Conservation (phyloP, 2,797 vertebrate species). For the Scomberomorus guttatus region DNA sequence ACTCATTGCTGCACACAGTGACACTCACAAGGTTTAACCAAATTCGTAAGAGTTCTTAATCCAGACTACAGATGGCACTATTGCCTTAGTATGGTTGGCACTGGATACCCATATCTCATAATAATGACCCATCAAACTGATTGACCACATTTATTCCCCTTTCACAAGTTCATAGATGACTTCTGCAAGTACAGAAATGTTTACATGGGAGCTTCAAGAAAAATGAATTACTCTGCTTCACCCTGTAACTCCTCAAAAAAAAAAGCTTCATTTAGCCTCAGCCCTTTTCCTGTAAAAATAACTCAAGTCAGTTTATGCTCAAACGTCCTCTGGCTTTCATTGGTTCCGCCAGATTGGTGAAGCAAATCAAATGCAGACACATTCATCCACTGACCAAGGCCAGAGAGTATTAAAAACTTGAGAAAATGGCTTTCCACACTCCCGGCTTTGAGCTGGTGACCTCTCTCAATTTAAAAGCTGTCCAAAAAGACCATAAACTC, state of each 20-base stretch:
- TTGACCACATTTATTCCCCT: slow-evolving; percentile 71
- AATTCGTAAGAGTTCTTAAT: slow-evolving; percentile 55
- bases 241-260: slow-evolving; percentile 67
- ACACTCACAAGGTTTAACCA: not conserved
- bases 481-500: slow-evolving; percentile 79
- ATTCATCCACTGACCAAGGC: slow-evolving; percentile 73
- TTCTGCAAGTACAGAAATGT: slow-evolving; percentile 59
- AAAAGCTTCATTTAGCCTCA: slow-evolving; percentile 62
- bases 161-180: slow-evolving; percentile 74
- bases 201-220: slow-evolving; percentile 52
- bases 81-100: slow-evolving; percentile 76
- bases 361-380: slow-evolving; percentile 83
- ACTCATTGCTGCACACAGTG: slow-evolving; percentile 24
- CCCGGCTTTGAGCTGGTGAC: slow-evolving; percentile 71
- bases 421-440: slow-evolving; percentile 77
- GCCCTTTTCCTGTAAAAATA: slow-evolving; percentile 76
- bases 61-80: slow-evolving; percentile 88
- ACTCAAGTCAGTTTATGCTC: slow-evolving; percentile 70
- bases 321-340: slow-evolving; percentile 73
- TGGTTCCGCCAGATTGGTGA: slow-evolving; percentile 76
- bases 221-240: slow-evolving; percentile 51
- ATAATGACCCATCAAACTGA: slow-evolving; percentile 72
- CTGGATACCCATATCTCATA: slow-evolving; percentile 34
- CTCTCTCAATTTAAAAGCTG: slow-evolving; percentile 75
- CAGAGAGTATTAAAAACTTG: slow-evolving; percentile 76